Percentiles rank a stretch among this genome's conserved stretches.
phyloP scores from a whole-genome alignment of 2,113 vertebrate genomes.

The Elephas maximus region DNA sequence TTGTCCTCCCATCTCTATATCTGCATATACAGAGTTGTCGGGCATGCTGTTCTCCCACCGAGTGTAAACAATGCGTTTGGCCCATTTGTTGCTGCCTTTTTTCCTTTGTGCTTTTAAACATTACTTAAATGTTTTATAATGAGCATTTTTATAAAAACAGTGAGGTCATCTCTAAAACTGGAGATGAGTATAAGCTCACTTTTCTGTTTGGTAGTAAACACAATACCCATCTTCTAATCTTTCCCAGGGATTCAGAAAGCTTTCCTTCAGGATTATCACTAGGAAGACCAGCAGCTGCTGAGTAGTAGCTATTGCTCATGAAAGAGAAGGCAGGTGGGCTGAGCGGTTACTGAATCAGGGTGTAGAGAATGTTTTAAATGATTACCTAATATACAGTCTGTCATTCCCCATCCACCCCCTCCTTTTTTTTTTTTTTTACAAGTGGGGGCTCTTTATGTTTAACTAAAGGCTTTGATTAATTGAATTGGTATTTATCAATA shows the following conservation, averaged over 20 bases:
- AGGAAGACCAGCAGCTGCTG: neutral
- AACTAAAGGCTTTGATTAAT: conserved; percentile 23
- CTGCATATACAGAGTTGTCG: neutral
- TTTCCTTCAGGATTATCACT: neutral
- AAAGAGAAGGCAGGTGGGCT: neutral
- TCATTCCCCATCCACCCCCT: neutral
- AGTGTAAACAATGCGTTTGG: conserved; percentile 18
- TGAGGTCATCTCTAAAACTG: conserved; percentile 60
- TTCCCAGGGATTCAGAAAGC: conserved; percentile 20
- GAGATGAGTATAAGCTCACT: neutral
- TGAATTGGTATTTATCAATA: neutral
- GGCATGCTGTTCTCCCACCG: neutral
- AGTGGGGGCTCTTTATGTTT: neutral
- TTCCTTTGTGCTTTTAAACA: conserved; percentile 59
- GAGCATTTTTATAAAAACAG: conserved; percentile 68
- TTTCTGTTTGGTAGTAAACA: neutral
- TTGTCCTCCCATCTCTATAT: neutral
- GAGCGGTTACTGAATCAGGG: neutral
- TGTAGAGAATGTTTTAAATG: neutral
- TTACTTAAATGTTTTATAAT: conserved; percentile 64
- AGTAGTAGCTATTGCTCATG: neutral
- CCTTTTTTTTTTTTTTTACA: neutral
- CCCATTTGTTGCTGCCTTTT: conserved; percentile 59
- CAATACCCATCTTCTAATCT: neutral
- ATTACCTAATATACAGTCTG: neutral